A percentile compares a stretch with the other conserved stretches of the same genome.
These are phyloP conservation scores for Kryptolebias ocellatus DNA, from an alignment of 2,797 vertebrate species.

Conservation along the genomic window DNA sequence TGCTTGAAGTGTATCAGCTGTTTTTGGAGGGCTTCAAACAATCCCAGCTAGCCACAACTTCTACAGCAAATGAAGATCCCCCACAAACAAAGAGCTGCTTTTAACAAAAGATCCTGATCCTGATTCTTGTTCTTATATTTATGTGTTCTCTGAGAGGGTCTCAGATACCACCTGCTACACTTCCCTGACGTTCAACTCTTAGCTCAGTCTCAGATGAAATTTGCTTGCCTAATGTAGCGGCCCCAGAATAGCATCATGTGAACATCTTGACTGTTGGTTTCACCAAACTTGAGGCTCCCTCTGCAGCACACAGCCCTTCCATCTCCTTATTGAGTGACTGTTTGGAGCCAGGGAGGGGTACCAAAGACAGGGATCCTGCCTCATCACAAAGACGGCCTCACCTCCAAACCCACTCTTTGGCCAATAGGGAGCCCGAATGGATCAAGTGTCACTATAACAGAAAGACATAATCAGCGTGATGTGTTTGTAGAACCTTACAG, in stretches of 20 bases:
- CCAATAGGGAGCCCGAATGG: constrained; percentile 85
- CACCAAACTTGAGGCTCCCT: constrained; percentile 81
- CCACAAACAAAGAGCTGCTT: neutral
- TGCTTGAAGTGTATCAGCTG: too few species aligned
- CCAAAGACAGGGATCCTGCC: constrained; percentile 70
- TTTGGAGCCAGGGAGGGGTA: constrained; percentile 51
- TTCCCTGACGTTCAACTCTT: constrained; percentile 39
- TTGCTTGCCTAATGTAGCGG: constrained; percentile 77
- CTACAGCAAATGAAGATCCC: constrained; percentile 12
- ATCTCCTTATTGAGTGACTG: constrained; percentile 87
- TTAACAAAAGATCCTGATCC: too few species aligned
- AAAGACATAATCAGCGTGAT: constrained; percentile 82
- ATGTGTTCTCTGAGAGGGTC: constrained; percentile 21
- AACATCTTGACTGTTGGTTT: constrained; percentile 61
- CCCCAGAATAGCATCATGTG: constrained; percentile 89
- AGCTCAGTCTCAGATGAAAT: constrained; percentile 54
- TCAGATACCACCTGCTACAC: constrained; percentile 50
- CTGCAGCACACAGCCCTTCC: constrained; percentile 71
- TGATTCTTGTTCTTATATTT: neutral
- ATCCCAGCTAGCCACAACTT: neutral
- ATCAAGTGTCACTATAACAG: constrained; percentile 95
- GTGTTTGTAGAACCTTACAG: constrained; percentile 84
- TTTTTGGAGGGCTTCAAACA: too few species aligned
- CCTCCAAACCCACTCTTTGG: constrained; percentile 38
- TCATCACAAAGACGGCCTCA: constrained; percentile 44